These are phyloP conservation scores for Hydrozoanthus gracilis DNA, from an alignment of 92 coral and sea anemone species.

Conservation along the genomic window DNA sequence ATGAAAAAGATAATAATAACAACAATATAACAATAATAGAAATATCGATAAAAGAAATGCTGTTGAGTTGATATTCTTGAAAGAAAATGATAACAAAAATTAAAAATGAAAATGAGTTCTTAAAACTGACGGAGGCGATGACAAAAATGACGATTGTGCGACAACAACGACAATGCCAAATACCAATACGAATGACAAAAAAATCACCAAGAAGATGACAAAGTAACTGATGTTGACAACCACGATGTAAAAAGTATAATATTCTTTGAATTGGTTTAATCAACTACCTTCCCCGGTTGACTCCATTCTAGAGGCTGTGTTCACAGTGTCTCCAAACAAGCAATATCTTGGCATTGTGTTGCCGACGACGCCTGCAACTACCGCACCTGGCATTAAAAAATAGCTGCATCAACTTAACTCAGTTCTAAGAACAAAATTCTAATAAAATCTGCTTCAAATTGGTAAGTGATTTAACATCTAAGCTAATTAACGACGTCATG, in stretches of 20 bases:
- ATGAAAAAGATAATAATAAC: neutral
- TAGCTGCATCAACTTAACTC: neutral
- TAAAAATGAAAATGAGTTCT: neutral
- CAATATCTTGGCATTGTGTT: constrained; percentile 46
- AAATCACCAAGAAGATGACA: neutral
- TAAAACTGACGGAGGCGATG: neutral
- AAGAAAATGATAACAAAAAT: neutral
- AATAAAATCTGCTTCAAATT: too few relatives aligned
- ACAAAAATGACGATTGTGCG: neutral
- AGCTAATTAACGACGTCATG: too few relatives aligned
- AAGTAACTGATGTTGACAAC: neutral
- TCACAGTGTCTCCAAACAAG: constrained; percentile 42
- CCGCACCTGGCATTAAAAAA: constrained; percentile 26
- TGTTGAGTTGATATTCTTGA: neutral
- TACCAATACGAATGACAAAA: neutral
- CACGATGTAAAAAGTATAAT: neutral
- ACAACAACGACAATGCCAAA: neutral
- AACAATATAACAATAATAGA: neutral
- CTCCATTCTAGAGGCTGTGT: constrained; percentile 45
- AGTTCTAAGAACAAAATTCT: neutral
- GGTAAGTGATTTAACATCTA: too few relatives aligned
- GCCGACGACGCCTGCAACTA: constrained; percentile 45
- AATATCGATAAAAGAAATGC: neutral
- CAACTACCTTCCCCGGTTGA: constrained; percentile 35
- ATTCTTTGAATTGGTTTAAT: neutral